These are phyloP conservation scores for Nycteola revayana DNA, from an alignment of 2,888 invertebrate species.

Conservation along the genomic window DNA sequence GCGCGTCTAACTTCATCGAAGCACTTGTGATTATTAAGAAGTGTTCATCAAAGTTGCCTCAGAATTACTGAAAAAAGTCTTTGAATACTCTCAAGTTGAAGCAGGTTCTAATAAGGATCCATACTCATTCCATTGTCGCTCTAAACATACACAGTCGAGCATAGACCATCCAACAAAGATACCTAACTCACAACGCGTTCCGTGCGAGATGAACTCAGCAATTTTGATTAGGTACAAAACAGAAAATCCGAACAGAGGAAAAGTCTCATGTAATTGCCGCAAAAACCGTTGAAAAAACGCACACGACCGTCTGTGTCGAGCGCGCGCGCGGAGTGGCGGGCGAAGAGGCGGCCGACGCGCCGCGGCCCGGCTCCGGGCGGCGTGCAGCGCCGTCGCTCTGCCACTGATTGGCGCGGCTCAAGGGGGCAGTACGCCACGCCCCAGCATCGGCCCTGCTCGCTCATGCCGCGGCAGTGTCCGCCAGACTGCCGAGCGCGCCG, in stretches of 20 bases:
- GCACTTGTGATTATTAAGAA: constrained; percentile 40
- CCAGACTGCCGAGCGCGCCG: constrained; percentile 81
- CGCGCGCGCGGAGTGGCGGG: constrained; percentile 58
- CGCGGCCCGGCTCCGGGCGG: constrained; percentile 23
- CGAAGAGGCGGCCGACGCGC: constrained; percentile 36
- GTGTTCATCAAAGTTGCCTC: constrained; percentile 17
- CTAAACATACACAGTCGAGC: constrained; percentile 31
- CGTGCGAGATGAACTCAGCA: constrained; percentile 54
- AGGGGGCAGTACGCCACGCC: constrained; percentile 48
- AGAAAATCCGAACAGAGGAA: constrained; percentile 63
- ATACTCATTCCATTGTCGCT: constrained; percentile 35
- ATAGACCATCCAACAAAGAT: no score
- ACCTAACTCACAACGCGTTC: constrained; percentile 46
- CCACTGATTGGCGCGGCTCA: constrained; percentile 38
- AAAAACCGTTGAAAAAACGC: constrained; percentile 54
- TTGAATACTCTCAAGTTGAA: constrained; percentile 19
- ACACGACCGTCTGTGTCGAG: constrained; percentile 54
- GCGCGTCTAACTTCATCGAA: constrained; percentile 34
- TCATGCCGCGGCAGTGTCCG: constrained; percentile 75
- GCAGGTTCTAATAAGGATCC: constrained; percentile 25
- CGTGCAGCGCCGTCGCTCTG: constrained; percentile 26
- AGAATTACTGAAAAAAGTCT: constrained; percentile 12
- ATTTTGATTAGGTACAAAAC: constrained; percentile 60
- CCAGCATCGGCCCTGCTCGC: constrained; percentile 64
- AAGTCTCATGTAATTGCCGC: constrained; percentile 62